A percentile compares a stretch with the other conserved stretches of the same genome.
phyloP scores from a whole-genome alignment of 2,888 invertebrate species.

The Eremobia ochroleuca region DNA sequence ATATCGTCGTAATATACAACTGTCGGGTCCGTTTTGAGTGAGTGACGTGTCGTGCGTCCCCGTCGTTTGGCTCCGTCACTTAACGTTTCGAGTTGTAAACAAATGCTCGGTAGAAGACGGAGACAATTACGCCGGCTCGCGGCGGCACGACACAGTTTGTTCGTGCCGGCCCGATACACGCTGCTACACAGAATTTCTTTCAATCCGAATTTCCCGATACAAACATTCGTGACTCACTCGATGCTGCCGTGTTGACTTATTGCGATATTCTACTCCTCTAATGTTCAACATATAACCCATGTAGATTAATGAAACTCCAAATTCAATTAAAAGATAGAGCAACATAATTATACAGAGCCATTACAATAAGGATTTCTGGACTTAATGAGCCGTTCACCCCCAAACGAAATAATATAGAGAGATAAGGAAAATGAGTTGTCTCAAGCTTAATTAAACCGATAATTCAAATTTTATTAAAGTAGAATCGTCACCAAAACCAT shows the following conservation, averaged over 20 bases:
- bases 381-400: constrained; percentile 65
- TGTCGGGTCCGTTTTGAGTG: constrained; percentile 8
- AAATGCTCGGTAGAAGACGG: constrained; percentile 65
- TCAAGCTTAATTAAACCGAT: constrained; percentile 77
- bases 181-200: constrained; percentile 80
- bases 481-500: constrained; percentile 83
- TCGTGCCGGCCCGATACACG: constrained; percentile 68
- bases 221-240: constrained; percentile 76
- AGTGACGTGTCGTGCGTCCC: constrained; percentile 41
- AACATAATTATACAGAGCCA: constrained; percentile 46
- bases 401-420: constrained; percentile 60
- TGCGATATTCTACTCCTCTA: constrained; percentile 29
- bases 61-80: constrained; percentile 52
- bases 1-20: constrained; percentile 31
- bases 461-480: constrained; percentile 84
- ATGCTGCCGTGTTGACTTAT: constrained; percentile 77
- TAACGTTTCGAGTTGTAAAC: constrained; percentile 57
- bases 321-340: constrained; percentile 66
- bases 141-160: constrained; percentile 71
- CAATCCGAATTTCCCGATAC: constrained; percentile 83
- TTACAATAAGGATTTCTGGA: constrained; percentile 62
- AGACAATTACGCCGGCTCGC: constrained; percentile 72
- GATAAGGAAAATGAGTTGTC: constrained; percentile 69
- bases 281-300: constrained; percentile 7
- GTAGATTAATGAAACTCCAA: constrained; percentile 38